Conservation (phyloP, 2,113 vertebrate species). For the Lasiurus borealis region DNA sequence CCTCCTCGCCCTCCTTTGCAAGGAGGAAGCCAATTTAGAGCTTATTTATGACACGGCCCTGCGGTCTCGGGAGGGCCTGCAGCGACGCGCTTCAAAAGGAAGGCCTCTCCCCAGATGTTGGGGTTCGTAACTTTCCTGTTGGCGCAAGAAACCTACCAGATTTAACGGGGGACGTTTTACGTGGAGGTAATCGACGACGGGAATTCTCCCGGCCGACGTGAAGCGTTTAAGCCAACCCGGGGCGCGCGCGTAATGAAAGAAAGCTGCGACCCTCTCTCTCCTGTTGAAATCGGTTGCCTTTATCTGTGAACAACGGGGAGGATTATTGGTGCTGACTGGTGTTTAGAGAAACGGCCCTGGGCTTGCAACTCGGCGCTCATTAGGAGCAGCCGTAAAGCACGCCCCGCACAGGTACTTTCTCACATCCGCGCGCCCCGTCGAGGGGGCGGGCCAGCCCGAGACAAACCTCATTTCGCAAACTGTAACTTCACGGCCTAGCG, state of each 20-base stretch:
- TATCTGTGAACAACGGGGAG: slow-evolving; percentile 21
- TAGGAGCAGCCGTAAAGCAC: slow-evolving; percentile 77
- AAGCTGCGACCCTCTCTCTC: neutral
- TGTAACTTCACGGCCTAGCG: slow-evolving; percentile 87
- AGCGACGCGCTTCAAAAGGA: slow-evolving; percentile 9
- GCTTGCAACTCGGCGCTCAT: slow-evolving; percentile 78
- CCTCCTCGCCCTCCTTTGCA: slow-evolving; percentile 17
- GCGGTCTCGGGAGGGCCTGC: slow-evolving; percentile 7
- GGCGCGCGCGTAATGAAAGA: neutral
- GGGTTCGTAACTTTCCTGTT: slow-evolving; percentile 14
- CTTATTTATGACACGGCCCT: slow-evolving; percentile 52
- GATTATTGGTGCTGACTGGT: slow-evolving; percentile 59
- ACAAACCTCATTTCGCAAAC: slow-evolving; percentile 84
- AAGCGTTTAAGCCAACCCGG: neutral
- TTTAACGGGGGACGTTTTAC: neutral
- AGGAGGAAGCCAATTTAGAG: slow-evolving; percentile 56
- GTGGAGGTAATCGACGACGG: neutral
- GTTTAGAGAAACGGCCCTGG: slow-evolving; percentile 1
- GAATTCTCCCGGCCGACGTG: neutral
- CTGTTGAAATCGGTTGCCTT: neutral
- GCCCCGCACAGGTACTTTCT: slow-evolving; percentile 41
- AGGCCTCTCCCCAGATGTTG: slow-evolving; percentile 47
- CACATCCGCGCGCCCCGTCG: slow-evolving; percentile 39
- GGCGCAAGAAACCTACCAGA: neutral
- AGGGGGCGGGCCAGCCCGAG: slow-evolving; percentile 79